Conservation (phyloP, 2,797 vertebrate species). For the Buphagus erythrorhynchus region DNA sequence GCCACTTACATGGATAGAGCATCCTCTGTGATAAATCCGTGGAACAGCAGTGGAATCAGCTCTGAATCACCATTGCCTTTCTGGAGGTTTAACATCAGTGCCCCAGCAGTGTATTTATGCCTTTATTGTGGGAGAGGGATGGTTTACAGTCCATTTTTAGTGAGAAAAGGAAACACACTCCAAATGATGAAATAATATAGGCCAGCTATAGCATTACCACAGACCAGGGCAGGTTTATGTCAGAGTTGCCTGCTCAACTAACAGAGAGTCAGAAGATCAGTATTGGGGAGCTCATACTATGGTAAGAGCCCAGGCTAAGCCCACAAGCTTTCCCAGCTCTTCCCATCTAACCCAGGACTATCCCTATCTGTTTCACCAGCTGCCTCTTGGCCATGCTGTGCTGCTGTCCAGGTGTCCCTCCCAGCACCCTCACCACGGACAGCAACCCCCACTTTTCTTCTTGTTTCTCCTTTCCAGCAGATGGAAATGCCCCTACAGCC, state of each 20-base stretch:
- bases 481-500: neutral
- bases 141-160: neutral
- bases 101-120: neutral
- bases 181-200: neutral
- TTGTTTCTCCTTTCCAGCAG: neutral
- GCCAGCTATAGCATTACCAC: neutral
- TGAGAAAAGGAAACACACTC: neutral
- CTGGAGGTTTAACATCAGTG: neutral
- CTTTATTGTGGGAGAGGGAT: neutral
- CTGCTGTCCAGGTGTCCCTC: neutral
- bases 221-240: neutral
- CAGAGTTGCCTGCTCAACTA: neutral
- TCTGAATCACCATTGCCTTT: neutral
- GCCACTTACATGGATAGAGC: neutral
- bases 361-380: neutral
- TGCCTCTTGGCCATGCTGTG: neutral
- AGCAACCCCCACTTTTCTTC: neutral
- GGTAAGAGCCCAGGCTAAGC: neutral
- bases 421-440: neutral
- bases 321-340: neutral
- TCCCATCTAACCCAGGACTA: neutral
- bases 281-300: neutral
- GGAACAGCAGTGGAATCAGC: neutral
- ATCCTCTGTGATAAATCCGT: neutral
- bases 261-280: neutral